Evolutionary conservation across 2,797 vertebrate species (phyloP).

Genomic region (Mallotus villosus): DNA sequence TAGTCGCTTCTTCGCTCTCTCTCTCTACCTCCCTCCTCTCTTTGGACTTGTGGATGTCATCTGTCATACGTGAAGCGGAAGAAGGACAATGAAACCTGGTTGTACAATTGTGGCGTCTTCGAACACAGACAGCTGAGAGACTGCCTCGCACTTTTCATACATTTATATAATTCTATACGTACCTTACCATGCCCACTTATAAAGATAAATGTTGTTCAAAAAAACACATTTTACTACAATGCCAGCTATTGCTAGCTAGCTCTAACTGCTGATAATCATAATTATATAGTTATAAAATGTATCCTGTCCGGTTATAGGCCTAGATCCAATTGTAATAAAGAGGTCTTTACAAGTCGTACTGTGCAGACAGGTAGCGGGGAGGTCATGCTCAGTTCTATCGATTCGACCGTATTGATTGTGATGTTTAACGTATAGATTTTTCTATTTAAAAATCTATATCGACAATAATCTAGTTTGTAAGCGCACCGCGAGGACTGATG

Average conservation of each 20-base stretch:
- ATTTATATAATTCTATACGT: constrained; percentile 37
- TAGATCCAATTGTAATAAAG: constrained; percentile 22
- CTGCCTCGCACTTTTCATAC: constrained; percentile 66
- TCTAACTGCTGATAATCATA: constrained; percentile 2
- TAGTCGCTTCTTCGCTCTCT: constrained; percentile 66
- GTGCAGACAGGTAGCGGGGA: constrained; percentile 44
- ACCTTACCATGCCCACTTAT: too few species aligned
- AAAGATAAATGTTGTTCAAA: not conserved
- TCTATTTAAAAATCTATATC: constrained; percentile 86
- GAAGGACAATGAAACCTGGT: constrained; percentile 73
- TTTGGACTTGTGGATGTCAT: constrained; percentile 74
- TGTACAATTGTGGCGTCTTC: constrained; percentile 43
- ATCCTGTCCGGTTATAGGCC: not conserved
- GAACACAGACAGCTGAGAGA: constrained; percentile 48
- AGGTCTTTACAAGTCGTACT: constrained; percentile 42
- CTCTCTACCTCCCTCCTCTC: constrained; percentile 46
- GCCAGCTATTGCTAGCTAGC: not conserved
- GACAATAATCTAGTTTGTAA: constrained; percentile 83
- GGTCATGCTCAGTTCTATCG: constrained; percentile 67
- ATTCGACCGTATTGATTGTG: constrained; percentile 75
- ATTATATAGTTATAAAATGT: not conserved
- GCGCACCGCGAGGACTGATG: constrained; percentile 67
- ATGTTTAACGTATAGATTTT: constrained; percentile 85
- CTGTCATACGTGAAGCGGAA: constrained; percentile 74
- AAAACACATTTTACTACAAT: not conserved